Conservation (phyloP, 2,797 vertebrate species). For the Podargus strigoides region DNA sequence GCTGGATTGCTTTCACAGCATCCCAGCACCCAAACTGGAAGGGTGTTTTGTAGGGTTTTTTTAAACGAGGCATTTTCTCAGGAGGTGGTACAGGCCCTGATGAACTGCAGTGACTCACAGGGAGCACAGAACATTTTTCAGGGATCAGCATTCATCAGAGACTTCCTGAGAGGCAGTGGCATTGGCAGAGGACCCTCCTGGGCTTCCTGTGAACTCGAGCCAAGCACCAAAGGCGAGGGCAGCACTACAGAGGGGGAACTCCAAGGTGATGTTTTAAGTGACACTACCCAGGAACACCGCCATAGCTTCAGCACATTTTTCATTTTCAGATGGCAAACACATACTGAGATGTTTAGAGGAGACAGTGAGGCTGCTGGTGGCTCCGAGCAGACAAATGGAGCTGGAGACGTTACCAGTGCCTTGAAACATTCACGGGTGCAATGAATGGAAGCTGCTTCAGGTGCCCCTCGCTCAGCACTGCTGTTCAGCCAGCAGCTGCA, state of each 20-base stretch:
- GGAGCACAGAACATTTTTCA: neutral
- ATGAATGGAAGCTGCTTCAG: neutral
- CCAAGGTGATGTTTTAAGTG: rapidly evolving
- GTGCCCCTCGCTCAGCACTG: neutral
- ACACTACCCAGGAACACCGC: neutral
- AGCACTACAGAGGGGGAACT: neutral
- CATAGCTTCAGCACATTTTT: neutral
- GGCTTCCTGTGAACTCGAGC: rapidly evolving
- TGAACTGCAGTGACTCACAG: neutral
- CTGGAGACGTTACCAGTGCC: neutral
- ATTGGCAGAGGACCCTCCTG: neutral
- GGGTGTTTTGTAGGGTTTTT: too few species aligned
- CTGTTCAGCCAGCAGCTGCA: neutral
- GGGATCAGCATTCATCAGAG: neutral
- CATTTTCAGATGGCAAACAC: neutral
- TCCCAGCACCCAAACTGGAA: neutral
- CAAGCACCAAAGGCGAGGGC: neutral
- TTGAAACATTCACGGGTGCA: neutral
- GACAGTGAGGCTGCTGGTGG: neutral
- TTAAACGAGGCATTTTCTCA: neutral
- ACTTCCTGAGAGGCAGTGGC: neutral
- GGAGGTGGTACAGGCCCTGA: neutral
- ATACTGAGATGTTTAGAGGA: neutral
- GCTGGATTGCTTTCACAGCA: neutral
- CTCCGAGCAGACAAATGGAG: neutral